Evolutionary conservation across 2,113 vertebrate species (phyloP).

Genomic region (Platichthys flesus): DNA sequence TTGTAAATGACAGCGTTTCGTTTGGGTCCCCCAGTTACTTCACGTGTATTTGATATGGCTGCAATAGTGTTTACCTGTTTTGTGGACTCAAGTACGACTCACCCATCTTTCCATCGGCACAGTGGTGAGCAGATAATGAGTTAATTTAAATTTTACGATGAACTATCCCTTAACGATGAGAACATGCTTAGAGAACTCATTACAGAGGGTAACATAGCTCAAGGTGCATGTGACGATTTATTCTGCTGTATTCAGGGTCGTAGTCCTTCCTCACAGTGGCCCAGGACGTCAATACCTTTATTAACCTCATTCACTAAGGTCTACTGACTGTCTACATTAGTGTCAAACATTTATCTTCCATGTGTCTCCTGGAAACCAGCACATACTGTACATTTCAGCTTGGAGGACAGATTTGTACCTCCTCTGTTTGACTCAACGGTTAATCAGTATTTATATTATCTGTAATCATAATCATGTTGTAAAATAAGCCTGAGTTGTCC

Average conservation of each 20-base stretch:
- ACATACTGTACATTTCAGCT: slow-evolving; percentile 7
- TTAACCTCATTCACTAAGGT: slow-evolving; percentile 33
- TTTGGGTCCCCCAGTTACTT: too few species aligned
- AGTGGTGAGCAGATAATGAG: too few species aligned
- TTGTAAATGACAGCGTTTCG: too few species aligned
- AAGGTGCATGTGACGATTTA: slow-evolving; percentile 5
- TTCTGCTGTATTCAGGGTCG: slow-evolving; percentile 11
- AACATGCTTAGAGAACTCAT: slow-evolving; percentile 1
- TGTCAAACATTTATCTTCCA: slow-evolving; percentile 20
- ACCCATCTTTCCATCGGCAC: too few species aligned
- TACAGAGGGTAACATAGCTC: background rate
- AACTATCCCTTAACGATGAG: background rate
- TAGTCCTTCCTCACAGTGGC: slow-evolving; percentile 12
- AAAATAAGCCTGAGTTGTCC: slow-evolving; percentile 18
- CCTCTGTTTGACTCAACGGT: background rate
- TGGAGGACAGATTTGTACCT: background rate
- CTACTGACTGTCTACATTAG: slow-evolving; percentile 21
- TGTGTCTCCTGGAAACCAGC: slow-evolving; percentile 3
- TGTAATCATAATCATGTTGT: slow-evolving; percentile 13
- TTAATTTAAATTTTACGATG: background rate
- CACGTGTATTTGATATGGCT: too few species aligned
- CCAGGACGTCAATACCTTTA: slow-evolving; percentile 22
- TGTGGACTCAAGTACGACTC: too few species aligned
- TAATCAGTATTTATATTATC: slow-evolving; percentile 26
- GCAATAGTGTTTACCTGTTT: too few species aligned